These are phyloP conservation scores for Solenopsis fugax DNA, from an alignment of 1,140 invertebrate genomes.

Conservation along the genomic window DNA sequence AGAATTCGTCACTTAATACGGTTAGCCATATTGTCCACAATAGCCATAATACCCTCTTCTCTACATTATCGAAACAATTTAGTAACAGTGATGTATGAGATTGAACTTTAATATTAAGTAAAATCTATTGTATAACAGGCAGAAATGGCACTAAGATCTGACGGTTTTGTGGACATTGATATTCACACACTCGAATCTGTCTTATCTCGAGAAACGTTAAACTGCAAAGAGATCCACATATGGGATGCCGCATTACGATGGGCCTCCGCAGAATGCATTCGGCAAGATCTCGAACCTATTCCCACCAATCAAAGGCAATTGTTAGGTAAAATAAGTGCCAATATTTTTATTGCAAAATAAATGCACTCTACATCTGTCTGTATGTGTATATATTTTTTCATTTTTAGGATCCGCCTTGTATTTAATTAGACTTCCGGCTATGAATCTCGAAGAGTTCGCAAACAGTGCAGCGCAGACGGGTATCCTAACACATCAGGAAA, in stretches of 20 bases:
- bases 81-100: slow-evolving; percentile 19
- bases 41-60: no score
- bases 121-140: slow-evolving; percentile 89
- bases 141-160: slow-evolving; percentile 96
- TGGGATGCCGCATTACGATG: slow-evolving; percentile 96
- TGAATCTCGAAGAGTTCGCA: slow-evolving; percentile 96
- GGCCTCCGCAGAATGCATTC: slow-evolving; percentile 94
- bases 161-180: slow-evolving; percentile 97
- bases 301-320: slow-evolving; percentile 87
- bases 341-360: slow-evolving; percentile 2
- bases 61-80: neutral
- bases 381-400: neutral
- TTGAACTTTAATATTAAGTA: slow-evolving; percentile 45
- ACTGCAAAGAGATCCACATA: slow-evolving; percentile 96
- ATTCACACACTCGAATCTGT: slow-evolving; percentile 95
- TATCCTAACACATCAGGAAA: slow-evolving; percentile 95
- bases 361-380: neutral
- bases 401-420: slow-evolving; percentile 93
- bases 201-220: slow-evolving; percentile 94
- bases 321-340: slow-evolving; percentile 76
- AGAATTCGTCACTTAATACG: no score
- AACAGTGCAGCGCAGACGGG: slow-evolving; percentile 96
- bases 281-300: slow-evolving; percentile 92
- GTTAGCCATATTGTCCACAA: no score
- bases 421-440: slow-evolving; percentile 95